Base-by-base conservation (phyloP, 2,113 vertebrate species). In the Psilopogon haemacephalus region DNA sequence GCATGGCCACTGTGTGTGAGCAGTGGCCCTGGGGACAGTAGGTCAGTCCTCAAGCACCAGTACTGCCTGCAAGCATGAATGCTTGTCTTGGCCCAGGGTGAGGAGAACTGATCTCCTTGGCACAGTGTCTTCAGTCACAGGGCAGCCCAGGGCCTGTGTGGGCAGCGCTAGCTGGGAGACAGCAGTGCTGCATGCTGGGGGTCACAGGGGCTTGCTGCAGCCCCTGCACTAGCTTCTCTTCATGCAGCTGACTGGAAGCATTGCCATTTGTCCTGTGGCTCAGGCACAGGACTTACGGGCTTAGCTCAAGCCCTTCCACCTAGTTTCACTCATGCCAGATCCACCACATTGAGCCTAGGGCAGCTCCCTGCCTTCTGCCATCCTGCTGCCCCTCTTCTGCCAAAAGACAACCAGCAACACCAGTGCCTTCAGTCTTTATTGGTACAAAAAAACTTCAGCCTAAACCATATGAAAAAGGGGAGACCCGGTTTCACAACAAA, bases 371-470 rank as follows among this genome's bases (percentile, higher is more conserved):
- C 38, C 52, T 12, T 23, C 70, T 28, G n/a, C 42, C 55, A 12
- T 35, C 72, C 50, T 0, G 30, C 60, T 30, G 18, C 46, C 26
- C 15, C 40, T 42, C 40, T 42, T 42, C 52, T 54, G 52, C 52
- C 52, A 28, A 37, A 33, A 42, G 40, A 42, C 40, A 44, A 7
- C 11, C 1, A 0, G 0, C 5, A 14, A 35, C 59, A 50, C 20
- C 9, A 7, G 75, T 71, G 5, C 40, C 14, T 91, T 91, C 71
- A 33, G 15, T 95, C 74, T 95, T 96, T 95, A 96, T 96, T 96
- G 56, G 58, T 96, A 95, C 58, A 95, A 95, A 96, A 96, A 95
- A 38, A 52, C 21, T 87, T 87, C 38, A 79, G 55, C 40, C 40
- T 30, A 54, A 82, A 58, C 65, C 3, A 72, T 92, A 84, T 91